phyloP scores from a whole-genome alignment of 2,797 vertebrate genomes.

The Scarus forsteni region DNA sequence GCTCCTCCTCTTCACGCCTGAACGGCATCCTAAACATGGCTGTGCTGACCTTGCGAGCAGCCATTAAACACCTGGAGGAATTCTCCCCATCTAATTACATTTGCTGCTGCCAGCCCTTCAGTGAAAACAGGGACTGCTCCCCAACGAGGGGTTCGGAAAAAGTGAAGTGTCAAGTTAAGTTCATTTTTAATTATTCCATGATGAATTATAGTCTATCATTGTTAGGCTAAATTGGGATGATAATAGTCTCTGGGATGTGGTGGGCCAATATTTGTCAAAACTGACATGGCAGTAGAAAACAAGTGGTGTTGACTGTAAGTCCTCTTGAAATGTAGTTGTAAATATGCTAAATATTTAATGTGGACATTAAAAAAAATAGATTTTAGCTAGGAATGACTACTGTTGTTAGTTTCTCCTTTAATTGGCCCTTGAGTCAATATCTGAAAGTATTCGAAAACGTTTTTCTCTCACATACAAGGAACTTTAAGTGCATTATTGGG shows the following conservation, averaged over 20 bases:
- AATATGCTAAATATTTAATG: not conserved
- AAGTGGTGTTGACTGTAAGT: not conserved
- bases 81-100: slow-evolving; percentile 83
- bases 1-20: slow-evolving; percentile 78
- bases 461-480: too few species aligned
- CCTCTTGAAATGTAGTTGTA: not conserved
- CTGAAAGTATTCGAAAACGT: too few species aligned
- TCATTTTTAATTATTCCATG: slow-evolving; percentile 59
- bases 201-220: slow-evolving; percentile 32
- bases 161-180: slow-evolving; percentile 59
- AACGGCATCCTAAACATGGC: slow-evolving; percentile 80
- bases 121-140: slow-evolving; percentile 64
- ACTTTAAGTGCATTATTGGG: too few species aligned
- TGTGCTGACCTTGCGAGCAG: slow-evolving; percentile 82
- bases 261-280: not conserved
- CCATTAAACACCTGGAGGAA: slow-evolving; percentile 86
- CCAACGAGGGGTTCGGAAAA: slow-evolving; percentile 56
- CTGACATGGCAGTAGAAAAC: not conserved
- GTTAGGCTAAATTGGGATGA: not conserved
- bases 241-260: not conserved
- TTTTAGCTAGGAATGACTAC: not conserved
- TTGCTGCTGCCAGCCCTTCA: slow-evolving; percentile 70
- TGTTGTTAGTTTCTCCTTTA: not conserved
- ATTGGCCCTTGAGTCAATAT: too few species aligned
- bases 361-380: not conserved